phyloP scores from a whole-genome alignment of 2,113 vertebrate genomes.

The Atherinomorus stipes region DNA sequence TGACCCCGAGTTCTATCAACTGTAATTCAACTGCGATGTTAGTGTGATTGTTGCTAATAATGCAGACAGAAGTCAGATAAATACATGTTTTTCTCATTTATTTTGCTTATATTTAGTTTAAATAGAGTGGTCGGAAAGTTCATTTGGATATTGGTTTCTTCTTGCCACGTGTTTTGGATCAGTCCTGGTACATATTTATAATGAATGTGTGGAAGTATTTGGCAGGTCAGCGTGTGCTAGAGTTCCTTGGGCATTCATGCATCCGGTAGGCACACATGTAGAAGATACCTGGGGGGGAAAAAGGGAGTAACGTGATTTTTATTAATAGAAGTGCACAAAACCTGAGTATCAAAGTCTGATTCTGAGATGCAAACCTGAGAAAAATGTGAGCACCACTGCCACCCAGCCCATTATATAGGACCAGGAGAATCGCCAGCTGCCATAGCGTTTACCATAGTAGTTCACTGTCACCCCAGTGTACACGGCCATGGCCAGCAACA shows the following conservation, averaged over 20 bases:
- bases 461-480: constrained; percentile 86
- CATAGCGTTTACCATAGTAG: constrained; percentile 85
- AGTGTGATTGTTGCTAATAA: not conserved
- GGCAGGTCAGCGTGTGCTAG: constrained; percentile 77
- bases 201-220: constrained; percentile 8
- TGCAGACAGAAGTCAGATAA: constrained; percentile 13
- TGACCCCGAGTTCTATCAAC: no score
- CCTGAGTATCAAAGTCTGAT: not conserved
- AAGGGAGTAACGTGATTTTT: not conserved
- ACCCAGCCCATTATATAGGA: constrained; percentile 87
- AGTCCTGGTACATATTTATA: constrained; percentile 48
- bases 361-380: constrained; percentile 77
- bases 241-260: constrained; percentile 83
- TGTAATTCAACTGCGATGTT: not conserved
- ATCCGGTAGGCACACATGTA: constrained; percentile 87
- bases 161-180: constrained; percentile 58
- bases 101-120: constrained; percentile 54
- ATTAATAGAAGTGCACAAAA: rapidly evolving
- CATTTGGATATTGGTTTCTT: constrained; percentile 64
- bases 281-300: constrained; percentile 78
- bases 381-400: constrained; percentile 85
- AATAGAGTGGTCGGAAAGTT: constrained; percentile 68
- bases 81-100: constrained; percentile 57
- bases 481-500: constrained; percentile 85
- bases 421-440: constrained; percentile 86